These are phyloP conservation scores for Cheilosia scutellata DNA, from an alignment of 2,888 invertebrate species.

Conservation along the genomic window DNA sequence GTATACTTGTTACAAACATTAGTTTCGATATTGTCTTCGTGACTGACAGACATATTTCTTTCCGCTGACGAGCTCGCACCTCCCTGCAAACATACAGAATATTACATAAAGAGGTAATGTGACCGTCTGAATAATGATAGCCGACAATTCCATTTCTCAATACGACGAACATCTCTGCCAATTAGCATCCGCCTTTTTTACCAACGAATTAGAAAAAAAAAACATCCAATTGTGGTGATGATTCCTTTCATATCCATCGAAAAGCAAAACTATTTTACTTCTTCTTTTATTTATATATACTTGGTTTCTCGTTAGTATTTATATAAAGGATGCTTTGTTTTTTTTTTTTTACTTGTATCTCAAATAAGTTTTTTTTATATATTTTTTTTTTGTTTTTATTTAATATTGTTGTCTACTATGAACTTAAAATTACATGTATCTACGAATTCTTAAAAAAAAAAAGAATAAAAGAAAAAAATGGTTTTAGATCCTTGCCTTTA, in stretches of 20 bases:
- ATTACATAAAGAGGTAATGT: too few relatives aligned
- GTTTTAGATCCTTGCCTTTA: constrained; percentile 66
- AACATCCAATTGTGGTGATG: constrained; percentile 19
- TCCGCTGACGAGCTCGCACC: too few relatives aligned
- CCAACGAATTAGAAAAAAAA: constrained; percentile 12
- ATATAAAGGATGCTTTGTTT: constrained; percentile 66
- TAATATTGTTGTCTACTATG: constrained; percentile 73
- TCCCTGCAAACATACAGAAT: too few relatives aligned
- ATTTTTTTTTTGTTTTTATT: constrained; percentile 57
- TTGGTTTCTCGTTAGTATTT: constrained; percentile 70
- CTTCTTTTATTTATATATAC: constrained; percentile 58
- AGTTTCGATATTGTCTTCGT: too few relatives aligned
- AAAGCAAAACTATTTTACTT: constrained; percentile 68
- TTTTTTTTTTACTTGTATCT: constrained; percentile 60
- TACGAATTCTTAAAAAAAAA: constrained; percentile 73
- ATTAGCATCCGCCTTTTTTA: background rate
- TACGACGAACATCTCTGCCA: constrained; percentile 16
- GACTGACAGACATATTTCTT: too few relatives aligned
- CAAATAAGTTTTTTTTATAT: constrained; percentile 67
- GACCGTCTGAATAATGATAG: too few relatives aligned
- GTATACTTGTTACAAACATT: too few relatives aligned
- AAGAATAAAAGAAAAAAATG: constrained; percentile 46
- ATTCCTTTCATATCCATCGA: constrained; percentile 46
- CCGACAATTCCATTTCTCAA: constrained; percentile 25
- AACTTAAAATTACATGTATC: constrained; percentile 75